phyloP scores from a whole-genome alignment of 2,888 invertebrate species.

The Carpatolechia fugitivella region DNA sequence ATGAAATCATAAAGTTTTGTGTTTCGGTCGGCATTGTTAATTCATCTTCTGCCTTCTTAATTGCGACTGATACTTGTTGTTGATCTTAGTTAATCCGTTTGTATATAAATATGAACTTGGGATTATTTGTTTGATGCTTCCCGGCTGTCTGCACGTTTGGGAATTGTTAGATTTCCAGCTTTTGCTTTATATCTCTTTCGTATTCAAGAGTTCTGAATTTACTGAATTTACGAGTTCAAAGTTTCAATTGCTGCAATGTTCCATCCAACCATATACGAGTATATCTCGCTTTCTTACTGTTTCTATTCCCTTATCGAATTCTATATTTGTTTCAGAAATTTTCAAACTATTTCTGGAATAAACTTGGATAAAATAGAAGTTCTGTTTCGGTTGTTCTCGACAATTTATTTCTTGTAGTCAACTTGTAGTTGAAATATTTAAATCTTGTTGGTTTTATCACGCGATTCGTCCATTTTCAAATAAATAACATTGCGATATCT shows the following conservation, averaged over 20 bases:
- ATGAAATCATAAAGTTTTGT: neutral
- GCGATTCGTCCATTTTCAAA: neutral
- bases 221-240: neutral
- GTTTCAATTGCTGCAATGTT: neutral
- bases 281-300: neutral
- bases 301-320: neutral
- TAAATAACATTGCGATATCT: no score
- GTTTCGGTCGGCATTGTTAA: neutral
- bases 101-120: conserved; percentile 2
- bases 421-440: no score
- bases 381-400: neutral
- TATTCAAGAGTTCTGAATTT: neutral
- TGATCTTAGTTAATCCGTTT: conserved; percentile 17
- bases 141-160: neutral
- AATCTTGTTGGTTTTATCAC: neutral
- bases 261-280: neutral
- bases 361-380: neutral
- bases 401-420: no score
- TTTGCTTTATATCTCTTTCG: neutral
- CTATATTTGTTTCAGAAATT: neutral
- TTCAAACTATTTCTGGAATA: neutral
- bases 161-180: neutral
- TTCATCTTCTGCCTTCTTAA: conserved; percentile 2
- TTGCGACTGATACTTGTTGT: neutral
- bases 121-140: neutral